Percentiles rank a stretch among this genome's conserved stretches.
Evolutionary conservation across 2,797 vertebrate species (phyloP).

Genomic region (Sebastes diploproa): DNA sequence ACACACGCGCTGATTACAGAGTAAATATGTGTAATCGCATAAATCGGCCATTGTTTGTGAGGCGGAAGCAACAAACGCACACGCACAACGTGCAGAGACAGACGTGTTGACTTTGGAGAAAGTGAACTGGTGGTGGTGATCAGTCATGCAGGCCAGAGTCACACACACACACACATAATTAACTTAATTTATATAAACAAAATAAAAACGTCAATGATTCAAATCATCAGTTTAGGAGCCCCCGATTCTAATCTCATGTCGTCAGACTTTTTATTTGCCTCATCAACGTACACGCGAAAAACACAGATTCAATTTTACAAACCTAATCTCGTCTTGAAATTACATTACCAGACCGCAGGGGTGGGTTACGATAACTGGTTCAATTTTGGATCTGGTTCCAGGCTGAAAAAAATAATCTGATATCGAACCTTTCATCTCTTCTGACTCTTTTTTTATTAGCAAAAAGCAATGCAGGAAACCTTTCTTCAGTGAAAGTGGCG

Average conservation of each 20-base stretch:
- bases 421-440: no score
- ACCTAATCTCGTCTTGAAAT: neutral
- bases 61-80: constrained; percentile 31
- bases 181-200: neutral
- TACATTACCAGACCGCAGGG: neutral
- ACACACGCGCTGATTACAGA: constrained; percentile 69
- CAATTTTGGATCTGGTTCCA: no score
- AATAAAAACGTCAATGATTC: neutral
- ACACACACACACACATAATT: neutral
- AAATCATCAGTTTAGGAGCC: neutral
- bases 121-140: constrained; percentile 63
- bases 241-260: neutral
- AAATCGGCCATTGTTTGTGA: constrained; percentile 77
- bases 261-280: neutral
- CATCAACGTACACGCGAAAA: neutral
- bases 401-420: no score
- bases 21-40: constrained; percentile 79
- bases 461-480: neutral
- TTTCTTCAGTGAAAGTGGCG: neutral
- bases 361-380: no score
- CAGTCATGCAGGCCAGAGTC: constrained; percentile 50
- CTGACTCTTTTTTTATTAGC: no score
- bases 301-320: neutral
- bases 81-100: constrained; percentile 23
- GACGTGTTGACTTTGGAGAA: constrained; percentile 75